Evolutionary conservation across 2,888 invertebrate genomes (phyloP).

Genomic region (Rotaria socialis): DNA sequence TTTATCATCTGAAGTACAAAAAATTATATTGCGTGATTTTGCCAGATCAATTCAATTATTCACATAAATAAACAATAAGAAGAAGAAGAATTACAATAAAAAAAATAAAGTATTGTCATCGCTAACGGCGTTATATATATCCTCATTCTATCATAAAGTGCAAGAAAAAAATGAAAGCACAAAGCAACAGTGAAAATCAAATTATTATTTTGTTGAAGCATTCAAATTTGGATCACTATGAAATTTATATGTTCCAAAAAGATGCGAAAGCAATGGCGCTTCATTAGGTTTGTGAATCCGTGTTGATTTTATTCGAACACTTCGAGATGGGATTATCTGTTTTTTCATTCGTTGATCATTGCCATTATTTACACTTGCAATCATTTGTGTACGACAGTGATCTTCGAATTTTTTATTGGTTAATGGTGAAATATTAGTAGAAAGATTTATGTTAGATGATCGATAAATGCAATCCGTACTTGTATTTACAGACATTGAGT

Average conservation of each 20-base stretch:
- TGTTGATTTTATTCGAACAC: background rate
- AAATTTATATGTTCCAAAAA: background rate
- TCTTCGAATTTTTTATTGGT: background rate
- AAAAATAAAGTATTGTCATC: background rate
- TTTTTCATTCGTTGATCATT: background rate
- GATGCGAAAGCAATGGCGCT: slow-evolving; percentile 20
- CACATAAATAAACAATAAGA: background rate
- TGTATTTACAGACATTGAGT: background rate
- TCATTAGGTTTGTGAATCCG: background rate
- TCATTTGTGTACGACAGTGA: background rate
- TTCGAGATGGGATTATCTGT: background rate
- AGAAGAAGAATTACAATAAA: background rate
- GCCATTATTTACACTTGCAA: background rate
- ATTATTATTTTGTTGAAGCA: background rate
- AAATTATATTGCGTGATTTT: background rate
- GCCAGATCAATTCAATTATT: background rate
- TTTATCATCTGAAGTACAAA: slow-evolving; percentile 2
- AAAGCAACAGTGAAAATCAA: background rate
- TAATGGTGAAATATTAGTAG: background rate
- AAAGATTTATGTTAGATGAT: background rate
- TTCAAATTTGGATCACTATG: slow-evolving; percentile 31
- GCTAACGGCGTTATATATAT: background rate
- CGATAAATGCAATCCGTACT: background rate
- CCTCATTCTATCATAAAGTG: background rate
- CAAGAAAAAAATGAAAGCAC: background rate